phyloP scores from a whole-genome alignment of 53 echinoderm and acorn worm genomes.

The Paracentrotus lividus region DNA sequence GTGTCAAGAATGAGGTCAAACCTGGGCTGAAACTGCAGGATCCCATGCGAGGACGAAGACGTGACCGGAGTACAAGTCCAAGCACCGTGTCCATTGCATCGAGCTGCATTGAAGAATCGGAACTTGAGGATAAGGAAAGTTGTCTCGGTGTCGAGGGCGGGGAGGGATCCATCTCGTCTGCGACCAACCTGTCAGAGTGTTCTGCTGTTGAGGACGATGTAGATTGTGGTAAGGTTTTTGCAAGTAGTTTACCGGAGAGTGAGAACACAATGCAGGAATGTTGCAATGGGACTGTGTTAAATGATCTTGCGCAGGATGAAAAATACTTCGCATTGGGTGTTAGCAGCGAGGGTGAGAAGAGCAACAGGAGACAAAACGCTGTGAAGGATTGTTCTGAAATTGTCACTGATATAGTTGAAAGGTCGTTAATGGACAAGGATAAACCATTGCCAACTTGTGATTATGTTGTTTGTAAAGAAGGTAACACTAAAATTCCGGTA shows the following conservation, averaged over 20 bases:
- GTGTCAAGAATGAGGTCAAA: neutral
- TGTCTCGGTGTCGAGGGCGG: neutral
- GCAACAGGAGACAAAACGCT: neutral
- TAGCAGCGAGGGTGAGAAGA: neutral
- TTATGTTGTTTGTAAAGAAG: neutral
- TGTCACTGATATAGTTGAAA: neutral
- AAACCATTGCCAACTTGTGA: neutral
- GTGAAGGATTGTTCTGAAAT: slow-evolving; percentile 19
- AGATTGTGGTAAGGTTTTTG: slow-evolving; percentile 1
- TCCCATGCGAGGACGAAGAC: slow-evolving; percentile 9
- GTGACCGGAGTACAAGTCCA: slow-evolving; percentile 61
- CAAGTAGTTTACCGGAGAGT: slow-evolving; percentile 60
- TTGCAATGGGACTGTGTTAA: neutral
- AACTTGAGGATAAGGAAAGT: slow-evolving; percentile 22
- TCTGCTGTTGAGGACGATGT: slow-evolving; percentile 43
- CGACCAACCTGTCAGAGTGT: slow-evolving; percentile 39
- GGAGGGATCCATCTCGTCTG: slow-evolving; percentile 22
- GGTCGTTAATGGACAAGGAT: neutral
- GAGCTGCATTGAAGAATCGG: slow-evolving; percentile 63
- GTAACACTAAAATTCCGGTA: neutral
- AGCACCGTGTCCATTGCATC: slow-evolving; percentile 54
- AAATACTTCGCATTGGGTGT: neutral
- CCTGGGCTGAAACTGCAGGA: slow-evolving; percentile 28
- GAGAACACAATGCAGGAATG: neutral
- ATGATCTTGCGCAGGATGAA: neutral